Conservation (phyloP, 2,888 invertebrate genomes). For the Sphaerophoria taeniata region DNA sequence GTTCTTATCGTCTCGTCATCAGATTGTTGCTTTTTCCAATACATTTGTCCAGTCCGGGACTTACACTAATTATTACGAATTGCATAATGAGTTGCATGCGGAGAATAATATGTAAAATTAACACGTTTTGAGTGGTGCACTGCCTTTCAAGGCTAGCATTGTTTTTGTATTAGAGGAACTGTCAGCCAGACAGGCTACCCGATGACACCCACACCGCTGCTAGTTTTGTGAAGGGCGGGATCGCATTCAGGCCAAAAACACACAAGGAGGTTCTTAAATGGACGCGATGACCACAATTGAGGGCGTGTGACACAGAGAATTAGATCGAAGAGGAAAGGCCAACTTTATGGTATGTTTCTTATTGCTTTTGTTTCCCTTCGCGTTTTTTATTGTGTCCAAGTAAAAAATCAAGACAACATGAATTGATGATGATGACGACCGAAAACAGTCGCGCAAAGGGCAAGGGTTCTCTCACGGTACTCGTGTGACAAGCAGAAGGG, state of each 20-base stretch:
- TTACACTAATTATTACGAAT: slow-evolving; percentile 16
- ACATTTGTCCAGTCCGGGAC: neutral
- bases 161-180: slow-evolving; percentile 16
- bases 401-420: too few relatives aligned
- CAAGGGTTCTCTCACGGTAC: too few relatives aligned
- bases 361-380: too few relatives aligned
- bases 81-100: slow-evolving; percentile 18
- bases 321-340: neutral
- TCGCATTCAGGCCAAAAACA: neutral
- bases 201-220: slow-evolving; percentile 6
- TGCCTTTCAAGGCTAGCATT: slow-evolving; percentile 8
- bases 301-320: slow-evolving; percentile 63
- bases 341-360: neutral
- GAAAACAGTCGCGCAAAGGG: too few relatives aligned
- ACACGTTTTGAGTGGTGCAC: slow-evolving; percentile 5
- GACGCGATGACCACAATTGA: slow-evolving; percentile 6
- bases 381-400: too few relatives aligned
- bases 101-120: slow-evolving; percentile 4
- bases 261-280: neutral
- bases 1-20: neutral
- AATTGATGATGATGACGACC: too few relatives aligned
- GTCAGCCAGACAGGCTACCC: slow-evolving; percentile 6
- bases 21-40: neutral
- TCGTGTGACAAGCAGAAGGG: too few relatives aligned
- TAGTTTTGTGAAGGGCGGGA: neutral